These are phyloP conservation scores for Chrysolina oricalcia DNA, from an alignment of 2,888 invertebrate genomes.

Conservation along the genomic window DNA sequence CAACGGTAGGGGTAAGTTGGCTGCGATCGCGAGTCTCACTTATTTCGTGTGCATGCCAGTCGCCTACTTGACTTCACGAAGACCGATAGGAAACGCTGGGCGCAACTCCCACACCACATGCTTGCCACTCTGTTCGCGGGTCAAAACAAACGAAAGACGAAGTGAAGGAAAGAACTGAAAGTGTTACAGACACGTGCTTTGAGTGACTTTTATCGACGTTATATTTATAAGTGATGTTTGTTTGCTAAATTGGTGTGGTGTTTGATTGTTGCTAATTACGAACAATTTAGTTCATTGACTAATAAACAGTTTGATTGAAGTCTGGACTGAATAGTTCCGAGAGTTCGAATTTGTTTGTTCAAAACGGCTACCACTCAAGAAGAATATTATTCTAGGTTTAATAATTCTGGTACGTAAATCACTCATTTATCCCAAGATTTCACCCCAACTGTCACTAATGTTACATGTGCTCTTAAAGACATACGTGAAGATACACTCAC, in stretches of 20 bases:
- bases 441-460: too few relatives aligned
- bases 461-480: too few relatives aligned
- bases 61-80: slow-evolving; percentile 61
- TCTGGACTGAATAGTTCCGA: slow-evolving; percentile 44
- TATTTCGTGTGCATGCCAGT: slow-evolving; percentile 60
- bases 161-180: not conserved
- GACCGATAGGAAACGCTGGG: slow-evolving; percentile 51
- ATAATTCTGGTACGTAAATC: slow-evolving; percentile 58
- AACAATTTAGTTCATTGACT: slow-evolving; percentile 53
- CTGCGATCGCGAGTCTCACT: slow-evolving; percentile 60
- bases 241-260: slow-evolving; percentile 32
- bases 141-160: slow-evolving; percentile 28
- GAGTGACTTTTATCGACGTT: slow-evolving; percentile 35
- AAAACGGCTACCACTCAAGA: slow-evolving; percentile 57
- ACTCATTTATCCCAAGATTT: slow-evolving; percentile 19
- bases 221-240: slow-evolving; percentile 11
- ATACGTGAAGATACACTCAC: too few relatives aligned
- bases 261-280: slow-evolving; percentile 49
- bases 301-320: slow-evolving; percentile 56
- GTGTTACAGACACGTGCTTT: slow-evolving; percentile 36
- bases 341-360: slow-evolving; percentile 46
- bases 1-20: slow-evolving; percentile 69
- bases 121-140: slow-evolving; percentile 42
- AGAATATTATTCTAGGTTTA: slow-evolving; percentile 57
- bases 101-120: slow-evolving; percentile 49